Base-by-base conservation (phyloP, 2,113 vertebrate genomes). In the Etheostoma spectabile region DNA sequence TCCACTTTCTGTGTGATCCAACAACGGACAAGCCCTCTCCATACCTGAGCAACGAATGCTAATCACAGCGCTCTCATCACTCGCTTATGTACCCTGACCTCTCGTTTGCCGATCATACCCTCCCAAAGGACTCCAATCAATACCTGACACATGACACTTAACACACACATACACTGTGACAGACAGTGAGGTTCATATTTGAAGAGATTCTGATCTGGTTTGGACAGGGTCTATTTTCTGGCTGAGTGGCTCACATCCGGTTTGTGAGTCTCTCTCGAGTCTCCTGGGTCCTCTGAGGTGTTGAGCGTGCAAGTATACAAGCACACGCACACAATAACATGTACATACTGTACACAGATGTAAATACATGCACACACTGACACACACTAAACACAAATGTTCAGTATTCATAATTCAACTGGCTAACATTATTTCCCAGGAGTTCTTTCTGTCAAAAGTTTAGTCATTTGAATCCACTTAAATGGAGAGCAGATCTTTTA, bases 211-310 rank as follows among this genome's bases (percentile, higher is more conserved):
- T 82, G 72, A 74, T 90, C 67, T 78, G 74, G 56, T 33, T 52
- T 53, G 74, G 85, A 69, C 77, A 55, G 88, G 82, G 80, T 87
- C 80, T 77, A 82, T 92, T 93, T 93, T 93, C 86, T 91, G 88
- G 86, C 74, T 86, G 80, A 91, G 88, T 65, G 48, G 79, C 82
- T 94, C 86, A 84, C 78, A 87, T 90, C 84, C 77, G 18, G 38
- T 88, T 92, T 93, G 93, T 93, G 89, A 89, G 87, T 93, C 83
- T 84, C 85, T 90, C 72, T 80, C 85, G 33, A 75, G 72, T 91
- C 90, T 89, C 88, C 52, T n/a, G 86, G 77, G 91, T 85, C 53
- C 65, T 70, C 62, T 45, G 75, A 87, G 81, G 77, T 84, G 70
- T 81, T 46, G 69, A 85, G 74, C 62, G 69, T 68, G 74, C 77